Evolutionary conservation across 1,140 invertebrate genomes (phyloP).

Genomic region (Drosophila nannoptera): DNA sequence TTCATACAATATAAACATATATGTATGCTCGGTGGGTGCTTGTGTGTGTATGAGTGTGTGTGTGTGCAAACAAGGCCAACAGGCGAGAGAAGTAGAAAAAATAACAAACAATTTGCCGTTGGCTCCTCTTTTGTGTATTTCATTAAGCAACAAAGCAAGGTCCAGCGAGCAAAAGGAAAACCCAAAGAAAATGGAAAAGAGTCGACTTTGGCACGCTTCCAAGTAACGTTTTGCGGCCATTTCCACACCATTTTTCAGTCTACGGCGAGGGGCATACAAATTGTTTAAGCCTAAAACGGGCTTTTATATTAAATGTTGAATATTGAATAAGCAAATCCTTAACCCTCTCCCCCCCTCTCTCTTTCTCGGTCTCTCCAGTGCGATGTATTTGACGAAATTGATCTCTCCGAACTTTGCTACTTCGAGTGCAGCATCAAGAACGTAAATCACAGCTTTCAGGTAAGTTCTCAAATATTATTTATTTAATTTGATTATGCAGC

Average conservation of each 20-base stretch:
- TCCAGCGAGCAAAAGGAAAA: conserved; percentile 25
- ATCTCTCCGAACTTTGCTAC: conserved; percentile 89
- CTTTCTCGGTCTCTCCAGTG: conserved; percentile 83
- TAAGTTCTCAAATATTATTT: conserved; percentile 76
- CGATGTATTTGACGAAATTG: conserved; percentile 92
- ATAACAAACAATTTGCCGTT: conserved; percentile 58
- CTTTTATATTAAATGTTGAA: background rate
- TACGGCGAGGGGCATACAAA: conserved; percentile 5
- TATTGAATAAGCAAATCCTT: no score
- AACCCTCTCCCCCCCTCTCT: no score
- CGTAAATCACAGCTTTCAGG: conserved; percentile 92
- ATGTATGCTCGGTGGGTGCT: no score
- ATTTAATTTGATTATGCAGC: background rate
- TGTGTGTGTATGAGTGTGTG: background rate
- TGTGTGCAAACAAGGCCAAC: conserved; percentile 23
- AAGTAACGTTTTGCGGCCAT: conserved; percentile 29
- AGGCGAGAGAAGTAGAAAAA: conserved; percentile 19
- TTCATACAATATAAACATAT: conserved; percentile 19
- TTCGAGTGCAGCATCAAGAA: conserved; percentile 92
- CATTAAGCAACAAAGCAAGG: conserved; percentile 45
- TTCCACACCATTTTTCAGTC: background rate
- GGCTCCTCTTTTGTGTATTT: conserved; percentile 60
- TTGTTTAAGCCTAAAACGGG: background rate
- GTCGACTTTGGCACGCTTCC: conserved; percentile 22
- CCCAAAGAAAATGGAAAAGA: background rate